Conservation (phyloP, 2,113 vertebrate species). For the Bujurquina vittata region DNA sequence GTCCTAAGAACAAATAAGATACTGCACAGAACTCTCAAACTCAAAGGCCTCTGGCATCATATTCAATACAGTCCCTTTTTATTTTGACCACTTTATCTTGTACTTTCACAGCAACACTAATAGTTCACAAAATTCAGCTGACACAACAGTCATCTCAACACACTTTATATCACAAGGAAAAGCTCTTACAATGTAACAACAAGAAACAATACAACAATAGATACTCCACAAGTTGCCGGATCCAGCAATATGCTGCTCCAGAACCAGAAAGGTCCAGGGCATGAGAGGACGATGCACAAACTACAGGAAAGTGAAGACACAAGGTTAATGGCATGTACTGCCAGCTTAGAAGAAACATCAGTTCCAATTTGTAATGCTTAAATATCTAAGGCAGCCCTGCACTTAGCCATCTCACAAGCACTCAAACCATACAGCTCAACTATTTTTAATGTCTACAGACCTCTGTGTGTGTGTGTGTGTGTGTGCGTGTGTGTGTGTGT, state of each 20-base stretch:
- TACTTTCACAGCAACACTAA: neutral
- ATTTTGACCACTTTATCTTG: neutral
- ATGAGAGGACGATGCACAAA: neutral
- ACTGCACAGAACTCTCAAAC: neutral
- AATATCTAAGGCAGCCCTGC: neutral
- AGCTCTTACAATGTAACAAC: neutral
- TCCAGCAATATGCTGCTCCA: neutral
- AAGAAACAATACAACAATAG: rapidly evolving
- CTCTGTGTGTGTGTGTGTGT: neutral
- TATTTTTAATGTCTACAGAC: neutral
- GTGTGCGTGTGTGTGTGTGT: neutral
- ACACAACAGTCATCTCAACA: neutral
- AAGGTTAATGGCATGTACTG: conserved; percentile 10
- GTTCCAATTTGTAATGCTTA: neutral
- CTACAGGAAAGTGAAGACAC: neutral
- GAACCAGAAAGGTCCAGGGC: neutral
- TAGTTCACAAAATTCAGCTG: neutral
- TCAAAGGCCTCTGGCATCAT: too few relatives aligned
- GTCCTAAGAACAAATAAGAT: neutral
- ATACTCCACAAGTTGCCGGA: neutral
- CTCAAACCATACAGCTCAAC: neutral
- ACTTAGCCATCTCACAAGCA: neutral
- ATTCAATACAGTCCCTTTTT: neutral
- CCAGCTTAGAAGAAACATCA: neutral
- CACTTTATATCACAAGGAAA: neutral